phyloP scores from a whole-genome alignment of 2,797 vertebrate species.

The Gambusia yucatana region DNA sequence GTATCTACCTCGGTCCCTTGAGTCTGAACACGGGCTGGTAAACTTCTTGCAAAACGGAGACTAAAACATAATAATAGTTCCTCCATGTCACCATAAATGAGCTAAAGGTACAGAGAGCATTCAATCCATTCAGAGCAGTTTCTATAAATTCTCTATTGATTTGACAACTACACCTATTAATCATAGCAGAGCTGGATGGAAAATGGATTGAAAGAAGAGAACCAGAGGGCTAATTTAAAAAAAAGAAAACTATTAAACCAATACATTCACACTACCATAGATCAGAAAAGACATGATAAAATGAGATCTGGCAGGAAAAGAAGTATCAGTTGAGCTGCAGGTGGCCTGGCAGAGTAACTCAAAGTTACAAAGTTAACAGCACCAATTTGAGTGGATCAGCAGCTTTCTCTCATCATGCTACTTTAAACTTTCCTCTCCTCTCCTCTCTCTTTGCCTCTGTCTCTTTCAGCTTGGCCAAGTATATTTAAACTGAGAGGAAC shows the following conservation, averaged over 20 bases:
- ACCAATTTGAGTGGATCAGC: conserved; percentile 51
- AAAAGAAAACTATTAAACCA: conserved; percentile 18
- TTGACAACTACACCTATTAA: conserved; percentile 65
- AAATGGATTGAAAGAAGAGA: conserved; percentile 21
- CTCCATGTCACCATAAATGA: conserved; percentile 36
- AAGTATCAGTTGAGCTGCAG: conserved; percentile 31
- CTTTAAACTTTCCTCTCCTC: conserved; percentile 40
- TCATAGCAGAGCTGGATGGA: conserved; percentile 53
- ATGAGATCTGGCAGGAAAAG: conserved; percentile 22
- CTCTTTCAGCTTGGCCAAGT: conserved; percentile 29
- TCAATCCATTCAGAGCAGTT: conserved; percentile 68
- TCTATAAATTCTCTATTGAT: conserved; percentile 77
- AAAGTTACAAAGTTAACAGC: conserved; percentile 60
- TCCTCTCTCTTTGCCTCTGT: conserved; percentile 5
- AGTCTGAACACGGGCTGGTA: conserved; percentile 18
- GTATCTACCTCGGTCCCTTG: neutral
- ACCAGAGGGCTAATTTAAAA: conserved; percentile 19
- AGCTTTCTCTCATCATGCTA: conserved; percentile 60
- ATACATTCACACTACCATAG: conserved; percentile 33
- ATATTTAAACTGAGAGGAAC: conserved; percentile 31
- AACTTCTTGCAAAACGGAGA: conserved; percentile 27
- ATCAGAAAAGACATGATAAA: conserved; percentile 21
- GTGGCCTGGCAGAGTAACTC: conserved; percentile 39
- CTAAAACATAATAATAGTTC: conserved; percentile 54
- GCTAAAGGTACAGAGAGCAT: conserved; percentile 46